Evolutionary conservation across 2,888 invertebrate species (phyloP), one percentile per base, ranked within the genome.

Genomic region (Ennomos fuscantarius): DNA sequence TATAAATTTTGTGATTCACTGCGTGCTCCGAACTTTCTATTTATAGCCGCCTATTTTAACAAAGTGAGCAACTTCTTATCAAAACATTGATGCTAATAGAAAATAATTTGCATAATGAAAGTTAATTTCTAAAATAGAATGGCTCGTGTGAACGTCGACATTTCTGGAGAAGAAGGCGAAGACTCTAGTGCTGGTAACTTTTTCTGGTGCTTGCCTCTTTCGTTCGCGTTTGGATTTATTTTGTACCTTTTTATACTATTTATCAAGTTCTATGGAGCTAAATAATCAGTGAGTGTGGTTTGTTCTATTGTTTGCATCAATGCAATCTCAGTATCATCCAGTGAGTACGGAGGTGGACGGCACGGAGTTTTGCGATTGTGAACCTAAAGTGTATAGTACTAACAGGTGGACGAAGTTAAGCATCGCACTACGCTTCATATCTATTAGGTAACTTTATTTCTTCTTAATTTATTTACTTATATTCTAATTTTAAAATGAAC

Each of bases 201-300:
- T 41, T 37, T 54, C 12, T 53, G 48, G 53, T 53, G 40, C 24
- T 36, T 59, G 36, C 58, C 58, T 41, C 13, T 59, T 10, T 34
- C 58, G 2, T 53, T 59, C 24, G 58, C 48, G 10, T 59, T 59
- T 49, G 53, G 58, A 12, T 59, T 59, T 33, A n/a, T 59, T 24
- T 45, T 59, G 12, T 59, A 59, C 24, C 49, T 59, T 1, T 3
- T 40, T 15, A 41, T 59, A 10, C 13, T 59, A 1, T 41, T 59
- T 1, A 31, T 59, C 1, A 59, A 59, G 37, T 54, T 59, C 9
- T 55, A 55, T 10, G 36, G 15, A 11, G 33, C 9, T 33, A 15
- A 40, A 41, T 8, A 12, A 12, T 36, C 10, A 35, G 8, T 35
- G 15, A 8, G 24, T 24, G 24, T 6, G 6, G 24, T 24, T 24